Base-by-base conservation (phyloP, 2,113 vertebrate genomes). In the Oriolus oriolus region DNA sequence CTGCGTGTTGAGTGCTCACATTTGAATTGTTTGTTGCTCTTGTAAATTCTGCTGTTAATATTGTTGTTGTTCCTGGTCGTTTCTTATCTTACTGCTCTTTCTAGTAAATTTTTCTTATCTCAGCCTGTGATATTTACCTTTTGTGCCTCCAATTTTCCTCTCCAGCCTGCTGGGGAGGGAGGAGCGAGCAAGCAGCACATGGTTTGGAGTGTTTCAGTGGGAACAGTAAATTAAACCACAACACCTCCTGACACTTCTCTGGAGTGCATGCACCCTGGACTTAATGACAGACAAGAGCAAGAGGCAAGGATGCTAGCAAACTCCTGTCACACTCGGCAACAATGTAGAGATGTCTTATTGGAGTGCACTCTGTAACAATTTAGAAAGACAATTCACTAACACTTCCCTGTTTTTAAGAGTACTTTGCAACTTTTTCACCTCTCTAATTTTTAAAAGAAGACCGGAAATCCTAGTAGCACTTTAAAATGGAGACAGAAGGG, bases 211-310 rank as follows among this genome's bases (percentile, higher is more conserved):
- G 35, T 61, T 61, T 28, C 59, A 61, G 59, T 60, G 35, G 59
- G 35, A 61, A 39, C 59, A 19, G 37, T 28, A 39, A 63, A 63
- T 63, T n/a, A 45, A 66, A 45, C 42, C 42, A 66, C 31, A n/a
- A 23, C 31, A 45, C 22, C 22, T 66, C 31, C 31, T 66, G 42
- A n/a, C 31, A 1, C 12, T 5, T 26, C 37, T 77, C 78, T 4
- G n/a, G n/a, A n/a, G n/a, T n/a, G n/a, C n/a, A n/a, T n/a, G 13
- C 22, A 21, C 24, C 49, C 49, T 21, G 45, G 65, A 33, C 24
- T 61, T 5, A 1, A 30, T 9, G 9, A 37, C 39, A 53, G 37
- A 13, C 18, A 9, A 0, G 3, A 24, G 27, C 14, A 59, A 22
- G 19, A 53, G 63, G 28, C 60, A 61, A 61, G 18, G 35, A 20